These are phyloP conservation scores for Chrysemys picta DNA, from an alignment of 2,113 vertebrate species.

Conservation along the genomic window DNA sequence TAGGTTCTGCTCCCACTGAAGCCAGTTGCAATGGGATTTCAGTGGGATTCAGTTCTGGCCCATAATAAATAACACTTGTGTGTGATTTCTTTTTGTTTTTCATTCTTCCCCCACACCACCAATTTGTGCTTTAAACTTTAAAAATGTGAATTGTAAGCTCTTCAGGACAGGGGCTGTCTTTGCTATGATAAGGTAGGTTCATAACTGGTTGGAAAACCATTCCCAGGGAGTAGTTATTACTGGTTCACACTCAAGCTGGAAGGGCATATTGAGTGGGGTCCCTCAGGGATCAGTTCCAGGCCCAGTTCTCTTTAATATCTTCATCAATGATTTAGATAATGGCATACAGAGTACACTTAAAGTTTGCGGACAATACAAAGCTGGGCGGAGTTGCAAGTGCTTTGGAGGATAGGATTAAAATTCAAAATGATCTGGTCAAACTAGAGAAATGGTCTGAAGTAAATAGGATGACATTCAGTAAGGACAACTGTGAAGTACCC, in stretches of 20 bases:
- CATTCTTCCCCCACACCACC: neutral
- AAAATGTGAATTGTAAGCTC: constrained; percentile 3
- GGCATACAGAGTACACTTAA: neutral
- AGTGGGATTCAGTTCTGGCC: fast-evolving
- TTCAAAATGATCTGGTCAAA: neutral
- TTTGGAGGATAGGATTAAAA: neutral
- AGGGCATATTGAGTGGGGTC: neutral
- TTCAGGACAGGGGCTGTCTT: neutral
- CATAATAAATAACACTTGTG: neutral
- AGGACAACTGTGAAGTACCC: neutral
- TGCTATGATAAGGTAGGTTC: neutral
- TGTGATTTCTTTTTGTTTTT: neutral
- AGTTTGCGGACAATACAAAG: neutral
- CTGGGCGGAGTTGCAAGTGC: neutral
- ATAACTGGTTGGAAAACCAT: neutral
- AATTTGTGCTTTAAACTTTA: neutral
- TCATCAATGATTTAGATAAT: neutral
- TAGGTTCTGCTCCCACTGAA: neutral
- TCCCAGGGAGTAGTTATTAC: neutral
- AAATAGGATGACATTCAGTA: neutral
- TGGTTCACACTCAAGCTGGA: neutral
- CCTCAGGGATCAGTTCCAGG: neutral
- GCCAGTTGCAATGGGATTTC: neutral
- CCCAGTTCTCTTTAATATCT: neutral
- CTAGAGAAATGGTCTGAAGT: neutral